Percentiles rank a stretch among this genome's conserved stretches.
phyloP scores from a whole-genome alignment of 2,113 vertebrate genomes.

The Tragelaphus imberbis region DNA sequence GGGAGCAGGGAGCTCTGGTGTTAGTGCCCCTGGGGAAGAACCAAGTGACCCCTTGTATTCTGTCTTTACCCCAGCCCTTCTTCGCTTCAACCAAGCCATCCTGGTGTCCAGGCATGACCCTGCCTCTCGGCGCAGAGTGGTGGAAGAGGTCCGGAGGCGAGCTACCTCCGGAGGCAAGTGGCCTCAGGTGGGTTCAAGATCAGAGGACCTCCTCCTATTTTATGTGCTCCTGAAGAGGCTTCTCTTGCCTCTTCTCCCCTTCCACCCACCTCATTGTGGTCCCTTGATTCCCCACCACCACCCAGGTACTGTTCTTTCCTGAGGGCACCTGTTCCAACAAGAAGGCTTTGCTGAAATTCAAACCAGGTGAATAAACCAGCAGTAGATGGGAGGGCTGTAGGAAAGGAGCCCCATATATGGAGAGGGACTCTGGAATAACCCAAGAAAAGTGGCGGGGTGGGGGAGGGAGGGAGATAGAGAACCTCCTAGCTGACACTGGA shows the following conservation, averaged over 20 bases:
- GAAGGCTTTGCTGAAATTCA: conserved; percentile 87
- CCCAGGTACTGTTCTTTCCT: conserved; percentile 90
- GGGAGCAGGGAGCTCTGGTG: neutral
- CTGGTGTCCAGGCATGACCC: conserved; percentile 88
- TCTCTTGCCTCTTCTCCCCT: neutral
- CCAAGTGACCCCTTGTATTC: neutral
- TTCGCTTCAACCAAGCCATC: conserved; percentile 91
- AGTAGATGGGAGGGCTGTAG: neutral
- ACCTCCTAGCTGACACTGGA: neutral
- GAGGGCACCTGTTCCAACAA: conserved; percentile 93
- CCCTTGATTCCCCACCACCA: neutral
- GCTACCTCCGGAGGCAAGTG: conserved; percentile 86
- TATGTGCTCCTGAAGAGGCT: neutral
- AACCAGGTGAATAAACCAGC: conserved; percentile 81
- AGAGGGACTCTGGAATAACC: neutral
- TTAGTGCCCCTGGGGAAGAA: neutral
- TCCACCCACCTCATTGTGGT: neutral
- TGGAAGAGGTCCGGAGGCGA: conserved; percentile 84
- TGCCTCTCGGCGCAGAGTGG: conserved; percentile 85
- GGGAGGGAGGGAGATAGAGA: neutral
- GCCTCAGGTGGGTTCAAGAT: conserved; percentile 87
- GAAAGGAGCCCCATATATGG: neutral
- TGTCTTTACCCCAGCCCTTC: conserved; percentile 77
- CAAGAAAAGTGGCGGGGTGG: neutral
- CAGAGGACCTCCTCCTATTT: neutral